Evolutionary conservation across 2,113 vertebrate genomes (phyloP), one percentile per base, ranked within the genome.

Genomic region (Tenebrosternarchus preto): DNA sequence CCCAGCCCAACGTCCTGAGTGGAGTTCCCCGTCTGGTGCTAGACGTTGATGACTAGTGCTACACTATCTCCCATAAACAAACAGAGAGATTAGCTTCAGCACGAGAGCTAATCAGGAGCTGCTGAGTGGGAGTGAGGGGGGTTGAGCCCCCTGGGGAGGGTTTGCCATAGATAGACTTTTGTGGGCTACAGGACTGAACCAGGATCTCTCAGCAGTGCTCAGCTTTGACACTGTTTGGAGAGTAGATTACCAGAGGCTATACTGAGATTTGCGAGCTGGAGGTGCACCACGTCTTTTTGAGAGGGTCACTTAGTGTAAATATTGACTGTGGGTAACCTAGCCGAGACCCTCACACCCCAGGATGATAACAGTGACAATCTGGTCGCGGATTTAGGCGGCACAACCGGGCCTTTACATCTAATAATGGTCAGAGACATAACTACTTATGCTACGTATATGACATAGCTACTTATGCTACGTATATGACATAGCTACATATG

Each of bases 181-280:
- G 72, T 71, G 43, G 61, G 20, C 50, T 43, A 25, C 73, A 73
- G 60, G 67, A 57, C 73, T 80, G 9, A 50, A 63, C 60, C 50
- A 63, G 31, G 71, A 79, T 84, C 70, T 84, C 84, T 86, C 85
- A 85, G 60, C 73, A 20, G 80, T 83, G 63, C 87, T 89, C 86
- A 85, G 81, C 84, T 82, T 80, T 85, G 83, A 82, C 73, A 39
- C 80, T 92, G 90, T 93, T 93, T 92, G 90, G 87, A 83, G 85
- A 92, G 84, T 80, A 91, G 91, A 91, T 93, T 91, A 91, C 81
- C 67, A 11, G 84, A 50, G 31, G 67, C 72, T 90, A 87, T 83
- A 88, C 69, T 63, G 78, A 73, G 84, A 81, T 88, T 89, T 87
- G 86, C 83, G 56, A 80, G 73, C 78, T 61, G 43, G 67, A 29